These are phyloP conservation scores for Drosophila affinis DNA, from an alignment of 2,888 invertebrate species.

Conservation along the genomic window DNA sequence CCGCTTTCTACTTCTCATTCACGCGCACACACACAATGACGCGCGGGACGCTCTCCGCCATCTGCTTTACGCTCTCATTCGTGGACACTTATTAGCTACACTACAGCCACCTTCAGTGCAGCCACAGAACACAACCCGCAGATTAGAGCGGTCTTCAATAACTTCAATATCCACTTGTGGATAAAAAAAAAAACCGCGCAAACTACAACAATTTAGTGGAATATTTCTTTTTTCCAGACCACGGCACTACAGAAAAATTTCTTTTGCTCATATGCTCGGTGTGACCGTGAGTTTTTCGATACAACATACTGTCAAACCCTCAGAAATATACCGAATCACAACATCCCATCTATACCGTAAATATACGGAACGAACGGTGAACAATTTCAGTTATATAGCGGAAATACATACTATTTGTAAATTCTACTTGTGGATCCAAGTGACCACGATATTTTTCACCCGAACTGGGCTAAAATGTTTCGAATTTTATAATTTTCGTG, in stretches of 20 bases:
- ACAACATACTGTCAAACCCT: too few species aligned
- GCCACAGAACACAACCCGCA: background rate
- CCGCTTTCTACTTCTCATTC: slow-evolving; percentile 73
- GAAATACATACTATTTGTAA: too few species aligned
- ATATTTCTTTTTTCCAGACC: background rate
- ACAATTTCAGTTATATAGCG: too few species aligned
- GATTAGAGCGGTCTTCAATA: background rate
- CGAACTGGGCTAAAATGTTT: too few species aligned
- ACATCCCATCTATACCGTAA: too few species aligned
- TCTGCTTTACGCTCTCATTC: slow-evolving; percentile 78
- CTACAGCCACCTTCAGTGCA: slow-evolving; percentile 46
- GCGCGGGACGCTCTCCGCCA: slow-evolving; percentile 73
- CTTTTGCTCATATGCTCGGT: slow-evolving; percentile 5
- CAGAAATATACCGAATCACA: too few species aligned
- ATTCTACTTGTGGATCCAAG: too few species aligned
- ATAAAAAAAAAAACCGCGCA: background rate
- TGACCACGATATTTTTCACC: too few species aligned
- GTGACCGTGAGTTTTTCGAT: too few species aligned
- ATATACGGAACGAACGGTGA: too few species aligned
- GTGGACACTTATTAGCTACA: slow-evolving; percentile 73
- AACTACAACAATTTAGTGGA: background rate
- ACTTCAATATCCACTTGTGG: too few species aligned
- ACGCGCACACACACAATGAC: slow-evolving; percentile 47
- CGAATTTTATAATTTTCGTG: too few species aligned
- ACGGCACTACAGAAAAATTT: slow-evolving; percentile 1